These are phyloP conservation scores for Carcharodon carcharias DNA, from an alignment of 2,797 vertebrate genomes.

Conservation along the genomic window DNA sequence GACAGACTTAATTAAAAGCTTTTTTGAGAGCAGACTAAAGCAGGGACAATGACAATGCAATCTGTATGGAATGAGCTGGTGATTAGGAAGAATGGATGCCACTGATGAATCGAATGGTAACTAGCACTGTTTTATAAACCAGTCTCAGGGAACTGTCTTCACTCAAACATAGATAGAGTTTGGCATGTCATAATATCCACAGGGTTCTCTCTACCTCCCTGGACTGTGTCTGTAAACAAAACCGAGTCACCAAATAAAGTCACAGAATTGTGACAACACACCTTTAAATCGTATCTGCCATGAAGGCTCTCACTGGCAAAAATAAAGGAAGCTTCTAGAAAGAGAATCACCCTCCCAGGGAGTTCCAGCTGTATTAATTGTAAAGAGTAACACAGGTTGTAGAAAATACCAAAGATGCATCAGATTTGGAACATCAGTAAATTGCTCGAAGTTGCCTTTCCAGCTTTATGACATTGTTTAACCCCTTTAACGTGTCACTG, in stretches of 20 bases:
- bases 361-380: background rate
- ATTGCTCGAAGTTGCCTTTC: background rate
- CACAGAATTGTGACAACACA: background rate
- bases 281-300: background rate
- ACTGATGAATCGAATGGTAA: constrained; percentile 24
- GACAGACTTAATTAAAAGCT: constrained; percentile 1
- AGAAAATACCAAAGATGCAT: background rate
- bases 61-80: constrained; percentile 34
- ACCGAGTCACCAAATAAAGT: background rate
- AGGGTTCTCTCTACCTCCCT: background rate
- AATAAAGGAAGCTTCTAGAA: background rate
- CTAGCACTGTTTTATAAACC: constrained; percentile 5
- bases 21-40: constrained; percentile 4
- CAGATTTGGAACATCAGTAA: background rate
- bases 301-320: background rate
- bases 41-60: constrained; percentile 22
- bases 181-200: background rate
- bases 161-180: background rate
- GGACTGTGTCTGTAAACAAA: background rate
- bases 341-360: background rate
- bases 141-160: background rate
- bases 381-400: background rate
- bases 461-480: too few relatives aligned
- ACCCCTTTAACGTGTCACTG: background rate
- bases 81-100: constrained; percentile 31